Conservation (phyloP, 2,113 vertebrate genomes). For the Nothocercus julius region DNA sequence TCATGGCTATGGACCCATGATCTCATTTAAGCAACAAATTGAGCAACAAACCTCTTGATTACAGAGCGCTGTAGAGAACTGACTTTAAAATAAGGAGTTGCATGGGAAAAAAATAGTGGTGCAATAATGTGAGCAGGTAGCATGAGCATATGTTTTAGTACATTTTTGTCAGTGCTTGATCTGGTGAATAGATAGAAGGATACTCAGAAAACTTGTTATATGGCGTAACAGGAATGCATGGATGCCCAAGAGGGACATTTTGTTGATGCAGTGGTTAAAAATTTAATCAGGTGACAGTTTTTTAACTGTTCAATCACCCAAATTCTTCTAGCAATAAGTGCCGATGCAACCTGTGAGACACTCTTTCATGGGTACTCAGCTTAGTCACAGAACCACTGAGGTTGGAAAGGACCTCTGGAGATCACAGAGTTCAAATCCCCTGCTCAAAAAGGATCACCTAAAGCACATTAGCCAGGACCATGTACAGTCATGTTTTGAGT, state of each 20-base stretch:
- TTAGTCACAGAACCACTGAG: not conserved
- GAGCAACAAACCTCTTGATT: not conserved
- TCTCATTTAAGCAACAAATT: not conserved
- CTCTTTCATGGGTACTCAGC: not conserved
- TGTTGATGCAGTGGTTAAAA: not conserved
- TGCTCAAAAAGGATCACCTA: not conserved
- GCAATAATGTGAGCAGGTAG: not conserved
- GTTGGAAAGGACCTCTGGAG: no score
- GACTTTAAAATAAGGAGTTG: not conserved
- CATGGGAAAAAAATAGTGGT: not conserved
- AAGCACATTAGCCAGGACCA: not conserved
- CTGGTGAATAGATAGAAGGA: not conserved
- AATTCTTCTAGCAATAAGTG: not conserved
- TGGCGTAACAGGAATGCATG: not conserved
- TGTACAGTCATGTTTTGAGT: not conserved
- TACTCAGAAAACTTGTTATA: not conserved
- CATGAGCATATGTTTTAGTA: rapidly evolving
- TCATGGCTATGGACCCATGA: not conserved
- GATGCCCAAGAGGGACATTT: not conserved
- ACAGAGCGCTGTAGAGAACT: not conserved
- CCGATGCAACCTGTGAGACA: not conserved
- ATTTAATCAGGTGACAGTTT: not conserved
- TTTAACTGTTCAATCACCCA: not conserved
- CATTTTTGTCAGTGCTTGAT: not conserved
- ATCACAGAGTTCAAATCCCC: no score